Evolutionary conservation across 2,113 vertebrate genomes (phyloP).

Genomic region (Sula dactylatra): DNA sequence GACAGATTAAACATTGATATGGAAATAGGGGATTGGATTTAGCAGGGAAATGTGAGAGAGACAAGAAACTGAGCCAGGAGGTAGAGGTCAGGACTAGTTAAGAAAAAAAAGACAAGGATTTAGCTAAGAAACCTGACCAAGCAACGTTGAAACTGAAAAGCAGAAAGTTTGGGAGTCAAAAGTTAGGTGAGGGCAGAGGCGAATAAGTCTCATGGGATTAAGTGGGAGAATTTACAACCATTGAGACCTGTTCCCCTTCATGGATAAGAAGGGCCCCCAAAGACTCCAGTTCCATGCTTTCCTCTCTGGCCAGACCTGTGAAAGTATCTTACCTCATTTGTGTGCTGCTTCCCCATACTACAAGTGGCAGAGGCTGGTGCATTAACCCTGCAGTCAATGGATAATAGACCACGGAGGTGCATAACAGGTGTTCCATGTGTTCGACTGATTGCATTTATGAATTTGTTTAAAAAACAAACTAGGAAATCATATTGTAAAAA

Average conservation of each 20-base stretch:
- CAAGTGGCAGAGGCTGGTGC: neutral
- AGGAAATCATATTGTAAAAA: neutral
- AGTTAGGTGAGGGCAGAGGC: neutral
- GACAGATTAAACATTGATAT: neutral
- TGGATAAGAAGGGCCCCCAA: fast-evolving
- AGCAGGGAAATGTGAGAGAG: neutral
- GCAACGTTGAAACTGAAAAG: neutral
- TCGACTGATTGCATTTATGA: neutral
- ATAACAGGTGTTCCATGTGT: neutral
- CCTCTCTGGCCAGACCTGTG: neutral
- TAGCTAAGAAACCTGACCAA: neutral
- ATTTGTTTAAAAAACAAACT: neutral
- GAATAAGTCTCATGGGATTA: neutral
- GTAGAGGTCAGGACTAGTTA: neutral
- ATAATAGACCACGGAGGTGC: neutral
- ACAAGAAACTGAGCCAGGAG: neutral
- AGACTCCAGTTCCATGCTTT: neutral
- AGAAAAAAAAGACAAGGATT: neutral
- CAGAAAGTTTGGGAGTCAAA: neutral
- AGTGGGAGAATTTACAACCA: neutral
- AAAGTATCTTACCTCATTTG: neutral
- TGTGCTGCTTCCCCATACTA: neutral
- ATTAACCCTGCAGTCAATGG: neutral
- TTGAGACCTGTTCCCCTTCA: neutral
- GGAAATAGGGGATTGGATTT: neutral